These are phyloP conservation scores for Symphodus melops DNA, from an alignment of 2,113 vertebrate genomes.

Conservation along the genomic window DNA sequence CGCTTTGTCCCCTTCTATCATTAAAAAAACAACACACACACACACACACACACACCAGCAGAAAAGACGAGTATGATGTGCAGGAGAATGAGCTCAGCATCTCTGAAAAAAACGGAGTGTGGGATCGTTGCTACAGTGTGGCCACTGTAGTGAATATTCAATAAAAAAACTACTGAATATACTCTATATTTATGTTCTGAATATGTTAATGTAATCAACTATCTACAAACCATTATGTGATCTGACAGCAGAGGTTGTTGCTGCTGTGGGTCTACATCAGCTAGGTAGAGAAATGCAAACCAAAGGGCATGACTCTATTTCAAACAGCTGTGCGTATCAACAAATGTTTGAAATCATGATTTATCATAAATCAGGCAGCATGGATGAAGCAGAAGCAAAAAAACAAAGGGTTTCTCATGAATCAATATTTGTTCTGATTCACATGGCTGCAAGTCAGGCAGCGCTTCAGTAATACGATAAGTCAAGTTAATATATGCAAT, in stretches of 20 bases:
- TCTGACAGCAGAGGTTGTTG: constrained; percentile 19
- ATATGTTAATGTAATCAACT: constrained; percentile 59
- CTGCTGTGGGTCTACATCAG: constrained; percentile 17
- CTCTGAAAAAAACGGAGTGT: background rate
- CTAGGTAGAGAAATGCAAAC: constrained; percentile 9
- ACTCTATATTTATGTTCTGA: too few species aligned
- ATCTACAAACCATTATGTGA: constrained; percentile 25
- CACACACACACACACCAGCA: too few species aligned
- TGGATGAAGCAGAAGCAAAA: background rate
- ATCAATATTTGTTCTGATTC: constrained; percentile 16
- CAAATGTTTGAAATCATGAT: constrained; percentile 17
- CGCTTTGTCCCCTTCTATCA: background rate
- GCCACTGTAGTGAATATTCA: constrained; percentile 46
- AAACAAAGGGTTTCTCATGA: constrained; percentile 1
- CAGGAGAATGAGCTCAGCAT: background rate
- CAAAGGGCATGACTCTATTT: constrained; percentile 3
- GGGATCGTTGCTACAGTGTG: background rate
- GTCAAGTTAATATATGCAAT: constrained; percentile 26
- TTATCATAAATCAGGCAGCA: constrained; percentile 21
- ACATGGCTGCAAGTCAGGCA: background rate
- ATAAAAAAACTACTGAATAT: too few species aligned
- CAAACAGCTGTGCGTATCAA: constrained; percentile 27
- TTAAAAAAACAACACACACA: background rate
- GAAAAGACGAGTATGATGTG: background rate
- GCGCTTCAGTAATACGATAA: background rate